Percentiles rank a stretch among this genome's conserved stretches.
Evolutionary conservation across 2,888 invertebrate genomes (phyloP).

Genomic region (Drosophila paranaensis): DNA sequence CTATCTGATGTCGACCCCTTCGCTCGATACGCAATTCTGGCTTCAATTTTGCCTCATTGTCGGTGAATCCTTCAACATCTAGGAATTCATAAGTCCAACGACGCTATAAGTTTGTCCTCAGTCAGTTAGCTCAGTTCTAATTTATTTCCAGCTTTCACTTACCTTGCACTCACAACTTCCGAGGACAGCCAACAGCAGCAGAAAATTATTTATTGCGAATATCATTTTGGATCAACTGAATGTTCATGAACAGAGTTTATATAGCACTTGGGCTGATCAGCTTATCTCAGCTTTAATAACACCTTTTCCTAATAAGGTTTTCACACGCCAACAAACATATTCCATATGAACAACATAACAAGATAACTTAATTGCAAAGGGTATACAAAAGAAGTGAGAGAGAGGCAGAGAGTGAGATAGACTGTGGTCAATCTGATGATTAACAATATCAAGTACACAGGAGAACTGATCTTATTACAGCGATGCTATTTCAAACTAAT

Average conservation of each 20-base stretch:
- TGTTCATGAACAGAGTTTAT: not conserved
- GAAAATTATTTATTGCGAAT: not conserved
- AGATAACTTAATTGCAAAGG: not conserved
- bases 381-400: too few relatives aligned
- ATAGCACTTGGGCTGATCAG: not conserved
- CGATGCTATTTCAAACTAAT: too few relatives aligned
- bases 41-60: not conserved
- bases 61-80: not conserved
- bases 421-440: conserved; percentile 11
- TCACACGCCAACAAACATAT: not conserved
- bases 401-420: conserved; percentile 2
- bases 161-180: not conserved
- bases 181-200: not conserved
- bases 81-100: not conserved
- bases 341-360: not conserved
- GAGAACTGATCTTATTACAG: conserved; percentile 21
- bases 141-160: not conserved
- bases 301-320: not conserved
- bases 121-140: not conserved
- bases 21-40: not conserved
- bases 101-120: not conserved
- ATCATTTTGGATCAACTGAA: not conserved
- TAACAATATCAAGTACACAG: conserved; percentile 1
- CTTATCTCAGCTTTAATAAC: not conserved
- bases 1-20: not conserved